phyloP scores from a whole-genome alignment of 2,797 vertebrate genomes.

The Pempheris klunzingeri region DNA sequence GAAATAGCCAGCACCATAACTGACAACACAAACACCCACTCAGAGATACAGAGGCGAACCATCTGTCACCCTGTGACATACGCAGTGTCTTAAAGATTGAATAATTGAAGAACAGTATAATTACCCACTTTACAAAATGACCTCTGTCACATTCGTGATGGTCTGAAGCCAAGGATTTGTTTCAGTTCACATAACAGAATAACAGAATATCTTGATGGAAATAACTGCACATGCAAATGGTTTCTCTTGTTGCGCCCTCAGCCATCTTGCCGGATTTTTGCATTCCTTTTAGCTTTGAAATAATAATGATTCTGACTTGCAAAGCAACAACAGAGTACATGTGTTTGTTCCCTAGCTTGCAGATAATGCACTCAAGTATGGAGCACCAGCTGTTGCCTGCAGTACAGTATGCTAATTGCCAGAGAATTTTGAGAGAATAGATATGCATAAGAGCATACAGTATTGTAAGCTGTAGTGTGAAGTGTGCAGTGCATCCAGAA shows the following conservation, averaged over 20 bases:
- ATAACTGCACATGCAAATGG: slow-evolving; percentile 49
- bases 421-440: slow-evolving; percentile 60
- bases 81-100: background rate
- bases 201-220: slow-evolving; percentile 38
- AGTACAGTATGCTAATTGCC: slow-evolving; percentile 77
- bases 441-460: slow-evolving; percentile 53
- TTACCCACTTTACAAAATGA: slow-evolving; percentile 33
- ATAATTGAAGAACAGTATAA: slow-evolving; percentile 2
- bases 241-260: slow-evolving; percentile 45
- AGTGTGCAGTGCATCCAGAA: slow-evolving; percentile 12
- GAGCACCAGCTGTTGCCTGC: slow-evolving; percentile 74
- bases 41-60: background rate
- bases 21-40: background rate
- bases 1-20: background rate
- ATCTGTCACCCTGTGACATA: slow-evolving; percentile 6
- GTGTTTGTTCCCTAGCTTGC: slow-evolving; percentile 73
- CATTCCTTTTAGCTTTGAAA: slow-evolving; percentile 68
- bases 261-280: slow-evolving; percentile 46
- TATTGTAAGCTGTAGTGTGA: slow-evolving; percentile 20
- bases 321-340: slow-evolving; percentile 72
- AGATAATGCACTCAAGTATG: slow-evolving; percentile 73
- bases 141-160: slow-evolving; percentile 18
- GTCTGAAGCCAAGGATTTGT: slow-evolving; percentile 31
- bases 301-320: slow-evolving; percentile 73
- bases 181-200: slow-evolving; percentile 23